Conservation (phyloP, 2,888 invertebrate species). For the Lithodes maja region DNA sequence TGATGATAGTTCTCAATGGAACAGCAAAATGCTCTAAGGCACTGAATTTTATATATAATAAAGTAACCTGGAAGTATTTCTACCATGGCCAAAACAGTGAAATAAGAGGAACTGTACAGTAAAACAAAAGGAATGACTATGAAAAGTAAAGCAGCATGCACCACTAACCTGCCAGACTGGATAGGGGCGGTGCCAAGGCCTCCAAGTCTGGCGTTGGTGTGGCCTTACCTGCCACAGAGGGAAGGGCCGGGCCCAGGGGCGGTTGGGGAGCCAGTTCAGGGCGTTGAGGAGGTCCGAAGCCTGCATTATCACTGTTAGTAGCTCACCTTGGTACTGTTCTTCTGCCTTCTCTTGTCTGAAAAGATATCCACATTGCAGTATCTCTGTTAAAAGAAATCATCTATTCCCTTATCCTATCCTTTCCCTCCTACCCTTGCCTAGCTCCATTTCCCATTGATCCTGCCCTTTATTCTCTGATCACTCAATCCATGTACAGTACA, state of each 20-base stretch:
- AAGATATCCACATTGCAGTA: too few species aligned
- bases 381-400: too few species aligned
- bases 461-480: too few species aligned
- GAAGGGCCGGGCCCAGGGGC: slow-evolving; percentile 56
- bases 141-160: not conserved
- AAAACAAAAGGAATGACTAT: too few species aligned
- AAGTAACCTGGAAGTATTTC: too few species aligned
- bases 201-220: slow-evolving; percentile 24
- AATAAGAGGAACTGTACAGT: not conserved
- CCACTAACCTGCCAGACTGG: slow-evolving; percentile 48
- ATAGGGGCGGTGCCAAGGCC: slow-evolving; percentile 53
- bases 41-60: too few species aligned
- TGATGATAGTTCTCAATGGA: too few species aligned
- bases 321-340: slow-evolving; percentile 18
- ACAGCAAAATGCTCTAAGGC: too few species aligned
- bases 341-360: slow-evolving; percentile 26
- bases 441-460: too few species aligned
- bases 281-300: slow-evolving; percentile 61
- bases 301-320: slow-evolving; percentile 57
- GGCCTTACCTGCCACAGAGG: slow-evolving; percentile 60
- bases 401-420: too few species aligned
- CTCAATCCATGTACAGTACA: too few species aligned
- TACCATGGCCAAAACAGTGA: not conserved
- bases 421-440: too few species aligned
- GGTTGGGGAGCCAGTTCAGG: slow-evolving; percentile 49